Evolutionary conservation across 2,113 vertebrate species (phyloP), one percentile per base, ranked within the genome.

Genomic region (Anthoscopus minutus): DNA sequence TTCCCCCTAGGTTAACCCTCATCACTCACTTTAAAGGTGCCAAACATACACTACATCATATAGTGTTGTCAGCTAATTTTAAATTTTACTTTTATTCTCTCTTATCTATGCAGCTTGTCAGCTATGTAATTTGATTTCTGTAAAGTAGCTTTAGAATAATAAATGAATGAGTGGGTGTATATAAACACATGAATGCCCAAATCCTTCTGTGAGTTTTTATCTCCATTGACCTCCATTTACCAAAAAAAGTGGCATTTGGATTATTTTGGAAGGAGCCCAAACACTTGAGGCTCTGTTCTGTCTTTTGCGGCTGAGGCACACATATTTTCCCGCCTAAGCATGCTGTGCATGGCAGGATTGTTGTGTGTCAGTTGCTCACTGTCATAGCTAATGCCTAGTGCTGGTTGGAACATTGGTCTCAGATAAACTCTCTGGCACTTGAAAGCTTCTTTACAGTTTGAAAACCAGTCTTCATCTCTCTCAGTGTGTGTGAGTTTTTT

Each of bases 141-240:
- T 90, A 96, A 97, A 96, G 93, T 95, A 96, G 96, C 93, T 97
- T 97, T 97, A 93, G 95, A 97, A 97, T 97, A 97, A 97, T 96
- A 97, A 97, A 96, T 96, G 96, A 96, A 91, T 0, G n/a, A 93
- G 87, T 94, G 96, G 93, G 95, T 97, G 93, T 96, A 78, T 81
- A 95, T 96, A 97, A 97, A 97, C 92, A 97, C 93, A 96, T 88
- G 95, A 96, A 95, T 96, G 94, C 94, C 82, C 78, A 97, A 92
- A 97, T 96, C 94, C 91, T 95, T 96, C 94, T 96, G 90, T 92
- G 93, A 96, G 95, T 97, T 96, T 97, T 96, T 95, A 97, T 95
- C 95, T 97, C 88, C 90, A 93, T 87, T 97, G 96, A 97, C 96
- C 91, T 85, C 80, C 88, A 94, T 96, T 96, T 96, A 93, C 96